Percentiles rank a stretch among this genome's conserved stretches.
These are phyloP conservation scores for Scrobipalpa costella DNA, from an alignment of 2,888 invertebrate species.

Conservation along the genomic window DNA sequence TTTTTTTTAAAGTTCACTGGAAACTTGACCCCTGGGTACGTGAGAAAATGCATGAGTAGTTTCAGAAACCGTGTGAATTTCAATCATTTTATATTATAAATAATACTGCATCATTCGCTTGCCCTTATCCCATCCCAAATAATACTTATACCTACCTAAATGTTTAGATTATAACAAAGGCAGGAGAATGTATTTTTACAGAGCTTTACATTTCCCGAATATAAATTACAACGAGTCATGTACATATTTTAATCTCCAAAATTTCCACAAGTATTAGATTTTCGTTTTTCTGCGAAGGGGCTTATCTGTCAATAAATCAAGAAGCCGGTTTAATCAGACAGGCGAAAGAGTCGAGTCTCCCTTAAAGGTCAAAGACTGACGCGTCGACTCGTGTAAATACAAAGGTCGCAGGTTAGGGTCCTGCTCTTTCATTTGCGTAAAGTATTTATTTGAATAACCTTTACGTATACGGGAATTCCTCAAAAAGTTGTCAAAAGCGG, in stretches of 20 bases:
- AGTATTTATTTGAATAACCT: background rate
- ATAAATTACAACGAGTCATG: no score
- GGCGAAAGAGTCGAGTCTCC: constrained; percentile 2
- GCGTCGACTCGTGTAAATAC: background rate
- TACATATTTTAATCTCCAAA: background rate
- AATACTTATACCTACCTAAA: no score
- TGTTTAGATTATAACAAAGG: no score
- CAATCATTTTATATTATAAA: no score
- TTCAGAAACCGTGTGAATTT: no score
- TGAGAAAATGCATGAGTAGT: no score
- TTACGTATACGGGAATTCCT: background rate
- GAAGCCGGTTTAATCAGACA: constrained; percentile 8
- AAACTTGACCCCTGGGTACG: no score
- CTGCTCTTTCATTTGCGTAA: background rate
- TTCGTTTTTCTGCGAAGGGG: background rate
- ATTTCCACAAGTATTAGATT: background rate
- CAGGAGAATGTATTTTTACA: no score
- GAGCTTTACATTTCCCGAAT: no score
- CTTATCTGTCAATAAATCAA: background rate
- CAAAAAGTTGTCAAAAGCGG: constrained; percentile 1
- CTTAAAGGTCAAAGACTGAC: background rate
- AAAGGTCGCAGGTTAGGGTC: constrained; percentile 5
- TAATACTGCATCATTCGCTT: no score
- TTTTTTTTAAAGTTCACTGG: no score
- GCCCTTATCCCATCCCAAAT: no score